A percentile compares a stretch with the other conserved stretches of the same genome.
phyloP scores from a whole-genome alignment of 2,113 vertebrate genomes.

The Athene cunicularia region DNA sequence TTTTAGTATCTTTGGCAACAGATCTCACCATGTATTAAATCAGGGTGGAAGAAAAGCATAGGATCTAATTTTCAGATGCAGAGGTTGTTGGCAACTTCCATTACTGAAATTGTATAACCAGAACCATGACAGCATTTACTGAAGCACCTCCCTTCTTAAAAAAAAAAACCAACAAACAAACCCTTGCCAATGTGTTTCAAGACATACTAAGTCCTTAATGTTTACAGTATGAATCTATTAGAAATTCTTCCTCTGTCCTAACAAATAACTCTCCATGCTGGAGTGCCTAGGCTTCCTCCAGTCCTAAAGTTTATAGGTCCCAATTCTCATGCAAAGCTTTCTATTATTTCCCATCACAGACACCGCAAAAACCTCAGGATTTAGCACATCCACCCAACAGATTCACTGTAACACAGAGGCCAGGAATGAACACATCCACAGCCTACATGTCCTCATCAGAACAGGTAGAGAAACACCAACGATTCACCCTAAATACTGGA shows the following conservation, averaged over 20 bases:
- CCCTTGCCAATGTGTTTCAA: background rate
- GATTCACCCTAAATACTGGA: accelerated
- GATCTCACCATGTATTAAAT: background rate
- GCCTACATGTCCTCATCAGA: accelerated
- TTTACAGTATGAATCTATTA: background rate
- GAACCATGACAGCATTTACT: background rate
- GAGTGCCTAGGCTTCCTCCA: background rate
- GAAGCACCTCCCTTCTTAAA: background rate
- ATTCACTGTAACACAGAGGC: background rate
- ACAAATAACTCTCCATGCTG: background rate
- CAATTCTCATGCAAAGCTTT: background rate
- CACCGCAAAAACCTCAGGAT: background rate
- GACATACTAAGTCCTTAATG: background rate
- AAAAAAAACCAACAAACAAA: background rate
- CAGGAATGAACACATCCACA: background rate
- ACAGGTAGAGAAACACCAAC: background rate
- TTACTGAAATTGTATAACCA: background rate
- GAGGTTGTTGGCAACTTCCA: background rate
- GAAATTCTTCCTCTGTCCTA: background rate
- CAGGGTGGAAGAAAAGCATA: background rate
- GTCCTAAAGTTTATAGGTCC: background rate
- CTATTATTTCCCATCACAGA: background rate
- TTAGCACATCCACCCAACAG: too few species aligned
- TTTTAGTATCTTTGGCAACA: background rate
- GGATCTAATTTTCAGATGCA: background rate